These are phyloP conservation scores for Craseonycteris thonglongyai DNA, from an alignment of 2,113 vertebrate species.

Conservation along the genomic window DNA sequence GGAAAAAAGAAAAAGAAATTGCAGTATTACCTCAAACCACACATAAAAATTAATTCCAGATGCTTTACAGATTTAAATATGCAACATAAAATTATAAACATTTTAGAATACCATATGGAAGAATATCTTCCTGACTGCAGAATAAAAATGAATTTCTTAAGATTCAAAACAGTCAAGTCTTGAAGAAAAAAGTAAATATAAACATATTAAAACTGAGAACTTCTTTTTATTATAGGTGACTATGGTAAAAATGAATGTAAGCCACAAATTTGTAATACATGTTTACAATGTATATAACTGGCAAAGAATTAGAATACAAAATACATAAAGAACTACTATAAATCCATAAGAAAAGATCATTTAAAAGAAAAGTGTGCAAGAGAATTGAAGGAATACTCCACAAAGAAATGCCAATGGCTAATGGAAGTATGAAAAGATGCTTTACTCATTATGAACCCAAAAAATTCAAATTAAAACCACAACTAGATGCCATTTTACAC, in stretches of 20 bases:
- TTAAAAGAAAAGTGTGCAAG: neutral
- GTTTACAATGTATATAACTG: neutral
- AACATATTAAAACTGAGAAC: neutral
- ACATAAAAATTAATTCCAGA: constrained; percentile 11
- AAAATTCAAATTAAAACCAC: neutral
- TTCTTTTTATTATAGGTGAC: neutral
- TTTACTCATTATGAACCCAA: neutral
- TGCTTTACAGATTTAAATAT: neutral
- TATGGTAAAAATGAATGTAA: neutral
- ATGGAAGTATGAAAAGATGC: neutral
- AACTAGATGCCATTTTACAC: neutral
- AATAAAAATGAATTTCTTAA: neutral
- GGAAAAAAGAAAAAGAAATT: neutral
- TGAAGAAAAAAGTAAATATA: neutral
- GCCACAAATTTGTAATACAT: neutral
- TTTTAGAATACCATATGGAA: neutral
- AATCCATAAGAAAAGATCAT: neutral
- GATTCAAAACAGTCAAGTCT: neutral
- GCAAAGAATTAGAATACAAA: neutral
- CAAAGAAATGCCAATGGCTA: neutral
- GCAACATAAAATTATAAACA: neutral
- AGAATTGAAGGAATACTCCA: neutral
- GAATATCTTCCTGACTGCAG: neutral
- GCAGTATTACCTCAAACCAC: neutral
- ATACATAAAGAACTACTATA: neutral